Conservation (phyloP, 2,797 vertebrate species). For the Nannoperca obscura region DNA sequence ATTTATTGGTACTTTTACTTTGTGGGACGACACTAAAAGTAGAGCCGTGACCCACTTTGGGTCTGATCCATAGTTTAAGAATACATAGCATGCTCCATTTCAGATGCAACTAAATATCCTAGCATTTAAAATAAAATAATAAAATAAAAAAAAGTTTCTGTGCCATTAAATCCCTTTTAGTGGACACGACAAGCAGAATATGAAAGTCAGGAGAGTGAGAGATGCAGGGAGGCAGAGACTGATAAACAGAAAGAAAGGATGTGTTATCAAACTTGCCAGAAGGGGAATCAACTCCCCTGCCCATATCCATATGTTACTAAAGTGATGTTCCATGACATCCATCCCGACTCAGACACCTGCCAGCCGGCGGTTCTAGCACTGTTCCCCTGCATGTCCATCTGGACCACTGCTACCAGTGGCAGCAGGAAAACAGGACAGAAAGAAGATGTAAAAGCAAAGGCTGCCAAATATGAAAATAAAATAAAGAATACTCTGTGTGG, state of each 20-base stretch:
- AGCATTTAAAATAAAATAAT: slow-evolving; percentile 15
- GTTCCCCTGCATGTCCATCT: slow-evolving; percentile 76
- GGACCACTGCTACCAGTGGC: slow-evolving; percentile 55
- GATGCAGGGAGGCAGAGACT: slow-evolving; percentile 24
- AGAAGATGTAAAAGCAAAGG: slow-evolving; percentile 44
- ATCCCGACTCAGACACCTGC: slow-evolving; percentile 80
- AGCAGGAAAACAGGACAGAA: slow-evolving; percentile 61
- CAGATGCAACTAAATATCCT: slow-evolving; percentile 32
- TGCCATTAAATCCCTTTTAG: slow-evolving; percentile 34
- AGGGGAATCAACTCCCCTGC: slow-evolving; percentile 78
- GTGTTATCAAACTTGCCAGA: slow-evolving; percentile 71
- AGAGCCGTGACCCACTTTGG: slow-evolving; percentile 71
- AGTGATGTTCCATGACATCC: slow-evolving; percentile 85
- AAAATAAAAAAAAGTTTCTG: slow-evolving; percentile 1
- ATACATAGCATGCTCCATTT: slow-evolving; percentile 54
- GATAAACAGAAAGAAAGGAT: slow-evolving; percentile 51
- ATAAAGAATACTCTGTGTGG: slow-evolving; percentile 14
- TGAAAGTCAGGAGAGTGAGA: slow-evolving; percentile 25
- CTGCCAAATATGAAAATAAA: slow-evolving; percentile 45
- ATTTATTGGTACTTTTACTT: slow-evolving; percentile 80
- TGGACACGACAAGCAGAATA: slow-evolving; percentile 31
- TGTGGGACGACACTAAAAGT: slow-evolving; percentile 66
- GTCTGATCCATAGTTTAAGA: slow-evolving; percentile 63
- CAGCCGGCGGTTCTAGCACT: slow-evolving; percentile 69
- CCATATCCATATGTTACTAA: slow-evolving; percentile 82